phyloP scores from a whole-genome alignment of 1,140 invertebrate species.

The Idris sp. region DNA sequence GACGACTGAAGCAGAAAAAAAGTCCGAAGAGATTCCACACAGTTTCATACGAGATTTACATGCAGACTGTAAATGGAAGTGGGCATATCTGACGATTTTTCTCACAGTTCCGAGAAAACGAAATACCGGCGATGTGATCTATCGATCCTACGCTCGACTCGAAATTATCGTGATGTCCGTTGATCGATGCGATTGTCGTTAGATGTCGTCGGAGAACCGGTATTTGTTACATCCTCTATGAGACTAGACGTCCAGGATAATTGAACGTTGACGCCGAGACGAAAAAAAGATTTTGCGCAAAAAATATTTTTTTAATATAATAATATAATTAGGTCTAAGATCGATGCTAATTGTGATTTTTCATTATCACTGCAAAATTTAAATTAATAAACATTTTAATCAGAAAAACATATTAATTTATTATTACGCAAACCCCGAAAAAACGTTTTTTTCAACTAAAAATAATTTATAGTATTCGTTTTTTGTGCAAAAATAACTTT shows the following conservation, averaged over 20 bases:
- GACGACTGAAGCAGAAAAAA: conserved; percentile 10
- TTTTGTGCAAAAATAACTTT: too few relatives aligned
- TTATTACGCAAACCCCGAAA: too few relatives aligned
- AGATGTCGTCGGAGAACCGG: conserved; percentile 72
- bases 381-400: too few relatives aligned
- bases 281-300: too few relatives aligned
- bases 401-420: too few relatives aligned
- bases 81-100: conserved; percentile 59
- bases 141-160: conserved; percentile 56
- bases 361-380: too few relatives aligned
- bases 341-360: too few relatives aligned
- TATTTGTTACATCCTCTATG: conserved; percentile 62
- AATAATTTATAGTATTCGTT: too few relatives aligned
- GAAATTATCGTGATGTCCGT: conserved; percentile 75
- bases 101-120: conserved; percentile 59
- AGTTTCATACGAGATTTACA: conserved; percentile 61
- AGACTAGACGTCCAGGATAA: conserved; percentile 51
- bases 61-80: conserved; percentile 40
- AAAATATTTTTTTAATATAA: too few relatives aligned
- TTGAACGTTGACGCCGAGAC: conserved; percentile 54
- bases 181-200: conserved; percentile 77
- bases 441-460: too few relatives aligned
- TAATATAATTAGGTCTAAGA: too few relatives aligned
- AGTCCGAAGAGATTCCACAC: conserved; percentile 11
- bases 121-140: conserved; percentile 63